Conservation (phyloP, 2,113 vertebrate genomes). For the Turnix velox region DNA sequence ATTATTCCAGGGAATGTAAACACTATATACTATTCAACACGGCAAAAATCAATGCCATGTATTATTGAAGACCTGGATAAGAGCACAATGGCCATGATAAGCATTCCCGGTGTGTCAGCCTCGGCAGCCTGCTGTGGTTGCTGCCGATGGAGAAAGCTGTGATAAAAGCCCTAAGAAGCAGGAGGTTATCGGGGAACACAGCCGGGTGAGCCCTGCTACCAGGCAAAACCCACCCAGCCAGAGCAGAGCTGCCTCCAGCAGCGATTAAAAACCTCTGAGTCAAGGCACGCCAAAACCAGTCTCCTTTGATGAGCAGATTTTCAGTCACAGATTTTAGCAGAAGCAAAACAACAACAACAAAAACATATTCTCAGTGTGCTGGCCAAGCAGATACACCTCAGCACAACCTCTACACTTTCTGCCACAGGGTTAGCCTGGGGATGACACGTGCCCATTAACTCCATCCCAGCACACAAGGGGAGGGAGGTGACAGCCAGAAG, state of each 20-base stretch:
- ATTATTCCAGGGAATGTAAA: slow-evolving; percentile 63
- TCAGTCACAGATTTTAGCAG: background rate
- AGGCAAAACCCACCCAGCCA: background rate
- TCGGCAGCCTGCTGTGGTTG: background rate
- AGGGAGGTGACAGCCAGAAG: background rate
- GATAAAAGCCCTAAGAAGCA: slow-evolving; percentile 15
- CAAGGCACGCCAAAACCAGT: background rate
- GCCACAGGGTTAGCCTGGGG: background rate
- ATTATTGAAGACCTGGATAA: slow-evolving; percentile 57
- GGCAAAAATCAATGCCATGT: slow-evolving; percentile 61
- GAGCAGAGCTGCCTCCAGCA: background rate
- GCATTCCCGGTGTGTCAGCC: background rate
- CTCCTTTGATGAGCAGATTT: background rate
- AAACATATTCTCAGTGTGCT: background rate
- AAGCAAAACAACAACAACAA: background rate
- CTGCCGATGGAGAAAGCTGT: background rate
- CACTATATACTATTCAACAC: slow-evolving; percentile 44
- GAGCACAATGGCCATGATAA: slow-evolving; percentile 54
- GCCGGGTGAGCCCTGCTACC: background rate
- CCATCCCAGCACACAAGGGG: background rate
- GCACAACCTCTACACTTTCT: background rate
- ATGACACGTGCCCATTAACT: background rate
- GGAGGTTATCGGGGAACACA: slow-evolving; percentile 46
- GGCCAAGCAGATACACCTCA: background rate
- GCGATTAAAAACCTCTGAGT: background rate